Percentiles rank a stretch among this genome's conserved stretches.
phyloP scores from a whole-genome alignment of 2,888 invertebrate species.

The Drosophila tanythrix region DNA sequence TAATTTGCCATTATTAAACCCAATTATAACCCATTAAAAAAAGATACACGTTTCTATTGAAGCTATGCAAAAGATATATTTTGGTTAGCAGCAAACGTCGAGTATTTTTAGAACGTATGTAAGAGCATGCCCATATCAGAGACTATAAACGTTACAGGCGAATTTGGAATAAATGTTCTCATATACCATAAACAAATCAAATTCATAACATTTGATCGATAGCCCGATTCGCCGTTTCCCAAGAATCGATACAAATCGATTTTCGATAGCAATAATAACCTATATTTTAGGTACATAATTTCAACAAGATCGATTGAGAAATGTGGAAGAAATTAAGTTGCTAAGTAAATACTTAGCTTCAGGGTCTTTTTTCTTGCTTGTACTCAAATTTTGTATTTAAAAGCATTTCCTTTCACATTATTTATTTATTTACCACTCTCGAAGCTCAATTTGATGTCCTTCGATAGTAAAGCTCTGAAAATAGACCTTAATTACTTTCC shows the following conservation, averaged over 20 bases:
- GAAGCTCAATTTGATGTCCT: neutral
- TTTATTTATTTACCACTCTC: neutral
- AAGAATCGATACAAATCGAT: neutral
- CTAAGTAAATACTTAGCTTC: neutral
- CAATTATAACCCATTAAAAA: neutral
- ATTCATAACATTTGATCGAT: neutral
- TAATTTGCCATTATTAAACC: neutral
- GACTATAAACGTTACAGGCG: neutral
- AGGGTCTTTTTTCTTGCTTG: neutral
- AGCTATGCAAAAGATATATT: neutral
- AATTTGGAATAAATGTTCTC: neutral
- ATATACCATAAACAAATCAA: neutral
- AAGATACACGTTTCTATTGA: neutral
- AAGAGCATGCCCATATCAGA: neutral
- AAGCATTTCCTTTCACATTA: neutral
- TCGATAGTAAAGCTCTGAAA: neutral
- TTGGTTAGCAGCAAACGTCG: neutral
- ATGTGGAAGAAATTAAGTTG: no score
- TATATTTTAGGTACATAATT: neutral
- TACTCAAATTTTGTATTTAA: neutral
- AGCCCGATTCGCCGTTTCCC: neutral
- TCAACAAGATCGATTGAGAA: neutral
- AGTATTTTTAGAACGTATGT: neutral
- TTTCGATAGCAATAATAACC: fast-evolving
- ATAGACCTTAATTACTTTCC: neutral